phyloP scores from a whole-genome alignment of 2,113 vertebrate species.

The Desmodus rotundus region DNA sequence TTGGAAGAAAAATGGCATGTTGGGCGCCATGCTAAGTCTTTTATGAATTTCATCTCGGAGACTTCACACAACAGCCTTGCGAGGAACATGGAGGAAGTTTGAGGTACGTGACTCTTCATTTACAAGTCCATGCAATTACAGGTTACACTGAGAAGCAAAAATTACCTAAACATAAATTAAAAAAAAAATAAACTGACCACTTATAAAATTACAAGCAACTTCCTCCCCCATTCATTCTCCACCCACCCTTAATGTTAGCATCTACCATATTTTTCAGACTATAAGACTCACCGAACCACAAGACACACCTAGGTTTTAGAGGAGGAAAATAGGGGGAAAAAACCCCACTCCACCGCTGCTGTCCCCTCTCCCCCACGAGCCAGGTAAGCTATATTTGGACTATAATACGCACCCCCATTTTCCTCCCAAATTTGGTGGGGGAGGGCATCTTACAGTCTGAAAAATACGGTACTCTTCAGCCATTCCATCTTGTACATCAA shows the following conservation, averaged over 20 bases:
- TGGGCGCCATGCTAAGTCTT: background rate
- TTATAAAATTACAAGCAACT: background rate
- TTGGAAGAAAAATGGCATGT: background rate
- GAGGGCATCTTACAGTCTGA: no score
- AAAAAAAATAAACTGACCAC: background rate
- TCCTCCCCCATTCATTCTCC: background rate
- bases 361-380: no score
- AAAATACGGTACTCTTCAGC: no score
- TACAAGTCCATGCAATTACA: background rate
- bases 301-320: no score
- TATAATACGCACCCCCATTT: no score
- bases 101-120: background rate
- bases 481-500: background rate
- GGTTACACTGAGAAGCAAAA: background rate
- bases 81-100: background rate
- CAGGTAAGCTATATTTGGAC: no score
- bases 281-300: no score
- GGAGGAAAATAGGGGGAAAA: no score
- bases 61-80: background rate
- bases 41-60: background rate
- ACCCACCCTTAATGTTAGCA: background rate
- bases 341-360: no score
- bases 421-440: no score
- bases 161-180: background rate
- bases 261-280: no score